Conservation (phyloP, 2,797 vertebrate genomes). For the Setipinna tenuifilis region DNA sequence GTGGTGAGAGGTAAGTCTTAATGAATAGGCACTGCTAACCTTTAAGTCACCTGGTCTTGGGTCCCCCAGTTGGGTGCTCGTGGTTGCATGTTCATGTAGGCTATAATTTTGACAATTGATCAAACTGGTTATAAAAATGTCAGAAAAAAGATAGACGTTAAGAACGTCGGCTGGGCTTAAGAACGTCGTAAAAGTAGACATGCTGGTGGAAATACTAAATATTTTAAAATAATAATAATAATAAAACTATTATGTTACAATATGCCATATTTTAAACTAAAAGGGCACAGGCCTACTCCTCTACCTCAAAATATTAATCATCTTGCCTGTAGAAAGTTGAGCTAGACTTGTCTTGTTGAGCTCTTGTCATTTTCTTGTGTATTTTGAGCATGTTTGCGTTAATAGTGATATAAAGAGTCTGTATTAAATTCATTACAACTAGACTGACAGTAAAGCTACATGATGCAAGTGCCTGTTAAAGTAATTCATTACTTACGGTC, state of each 20-base stretch:
- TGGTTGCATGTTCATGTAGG: too few species aligned
- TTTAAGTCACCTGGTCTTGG: not conserved
- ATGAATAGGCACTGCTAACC: not conserved
- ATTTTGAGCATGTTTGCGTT: not conserved
- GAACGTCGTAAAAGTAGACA: too few species aligned
- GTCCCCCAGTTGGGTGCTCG: too few species aligned
- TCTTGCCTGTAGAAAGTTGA: not conserved
- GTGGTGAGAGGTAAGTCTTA: conserved; percentile 69
- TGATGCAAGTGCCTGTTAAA: not conserved
- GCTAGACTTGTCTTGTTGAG: not conserved
- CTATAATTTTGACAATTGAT: too few species aligned
- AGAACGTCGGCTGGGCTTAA: too few species aligned
- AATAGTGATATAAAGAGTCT: not conserved
- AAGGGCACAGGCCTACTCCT: not conserved
- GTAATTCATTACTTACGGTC: not conserved
- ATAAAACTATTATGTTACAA: too few species aligned
- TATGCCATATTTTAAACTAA: too few species aligned
- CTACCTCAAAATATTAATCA: not conserved
- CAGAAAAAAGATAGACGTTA: too few species aligned
- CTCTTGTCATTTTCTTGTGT: not conserved
- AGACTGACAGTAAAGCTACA: not conserved
- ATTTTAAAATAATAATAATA: too few species aligned
- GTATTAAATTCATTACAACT: not conserved
- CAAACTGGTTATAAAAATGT: too few species aligned
- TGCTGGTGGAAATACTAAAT: too few species aligned